phyloP scores from a whole-genome alignment of 2,113 vertebrate species.

The Cynocephalus volans region DNA sequence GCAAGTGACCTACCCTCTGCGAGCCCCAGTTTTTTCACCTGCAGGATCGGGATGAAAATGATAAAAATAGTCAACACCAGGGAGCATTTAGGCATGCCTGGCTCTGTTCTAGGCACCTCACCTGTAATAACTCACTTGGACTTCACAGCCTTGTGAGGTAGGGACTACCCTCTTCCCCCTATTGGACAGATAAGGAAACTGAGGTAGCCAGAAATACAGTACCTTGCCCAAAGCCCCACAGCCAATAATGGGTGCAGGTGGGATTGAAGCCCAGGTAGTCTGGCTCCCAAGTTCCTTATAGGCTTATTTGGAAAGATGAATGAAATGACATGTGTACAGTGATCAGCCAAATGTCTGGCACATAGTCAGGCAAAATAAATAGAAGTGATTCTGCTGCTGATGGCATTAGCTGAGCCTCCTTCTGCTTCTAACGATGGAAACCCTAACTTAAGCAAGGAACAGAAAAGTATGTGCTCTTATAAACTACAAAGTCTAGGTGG shows the following conservation, averaged over 20 bases:
- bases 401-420: neutral
- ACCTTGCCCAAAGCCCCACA: neutral
- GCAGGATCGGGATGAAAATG: neutral
- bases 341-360: neutral
- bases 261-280: neutral
- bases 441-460: neutral
- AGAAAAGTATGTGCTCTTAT: neutral
- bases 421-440: neutral
- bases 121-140: neutral
- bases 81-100: rapidly evolving
- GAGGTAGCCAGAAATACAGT: neutral
- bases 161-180: neutral
- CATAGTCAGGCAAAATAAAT: neutral
- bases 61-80: rapidly evolving
- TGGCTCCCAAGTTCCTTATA: neutral
- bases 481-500: neutral
- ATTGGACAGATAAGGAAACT: neutral
- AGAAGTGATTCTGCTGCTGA: neutral
- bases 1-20: neutral
- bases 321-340: rapidly evolving
- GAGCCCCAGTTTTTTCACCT: neutral
- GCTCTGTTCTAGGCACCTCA: neutral
- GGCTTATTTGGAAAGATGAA: neutral
- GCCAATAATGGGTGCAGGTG: neutral
- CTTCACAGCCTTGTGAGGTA: neutral